phyloP scores from a whole-genome alignment of 2,797 vertebrate genomes.

The Lophotriccus pileatus region DNA sequence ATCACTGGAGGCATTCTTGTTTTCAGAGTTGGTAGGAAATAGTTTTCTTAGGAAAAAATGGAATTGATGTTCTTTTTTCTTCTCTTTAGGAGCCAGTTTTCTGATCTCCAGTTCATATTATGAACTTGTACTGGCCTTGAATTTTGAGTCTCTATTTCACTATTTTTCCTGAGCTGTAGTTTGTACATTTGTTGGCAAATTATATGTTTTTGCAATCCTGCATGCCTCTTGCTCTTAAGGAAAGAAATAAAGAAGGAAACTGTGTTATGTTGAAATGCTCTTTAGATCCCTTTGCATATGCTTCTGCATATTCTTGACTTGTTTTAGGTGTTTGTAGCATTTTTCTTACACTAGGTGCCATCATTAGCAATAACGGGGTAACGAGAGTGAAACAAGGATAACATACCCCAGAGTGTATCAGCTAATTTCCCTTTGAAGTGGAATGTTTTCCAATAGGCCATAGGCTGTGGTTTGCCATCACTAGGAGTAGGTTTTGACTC shows the following conservation, averaged over 20 bases:
- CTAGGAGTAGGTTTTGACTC: not conserved
- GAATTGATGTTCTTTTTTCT: constrained; percentile 9
- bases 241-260: not conserved
- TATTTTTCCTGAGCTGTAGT: constrained; percentile 19
- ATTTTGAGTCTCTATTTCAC: constrained; percentile 41
- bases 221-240: constrained; percentile 16
- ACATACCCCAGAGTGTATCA: not conserved
- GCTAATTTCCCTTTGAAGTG: constrained; percentile 42
- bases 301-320: constrained; percentile 17
- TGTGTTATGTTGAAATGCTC: not conserved
- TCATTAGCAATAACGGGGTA: constrained; percentile 1
- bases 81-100: constrained; percentile 33
- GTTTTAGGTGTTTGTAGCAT: not conserved
- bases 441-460: constrained; percentile 20
- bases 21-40: constrained; percentile 60
- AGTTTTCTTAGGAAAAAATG: constrained; percentile 45
- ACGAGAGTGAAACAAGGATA: not conserved
- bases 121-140: constrained; percentile 27
- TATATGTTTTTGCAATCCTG: not conserved
- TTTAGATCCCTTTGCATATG: not conserved
- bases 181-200: constrained; percentile 46
- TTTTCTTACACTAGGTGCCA: not conserved
- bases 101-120: constrained; percentile 26
- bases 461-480: not conserved
- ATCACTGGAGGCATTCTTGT: constrained; percentile 46